Conservation (phyloP, 2,888 invertebrate genomes). For the Ochropleura plecta region DNA sequence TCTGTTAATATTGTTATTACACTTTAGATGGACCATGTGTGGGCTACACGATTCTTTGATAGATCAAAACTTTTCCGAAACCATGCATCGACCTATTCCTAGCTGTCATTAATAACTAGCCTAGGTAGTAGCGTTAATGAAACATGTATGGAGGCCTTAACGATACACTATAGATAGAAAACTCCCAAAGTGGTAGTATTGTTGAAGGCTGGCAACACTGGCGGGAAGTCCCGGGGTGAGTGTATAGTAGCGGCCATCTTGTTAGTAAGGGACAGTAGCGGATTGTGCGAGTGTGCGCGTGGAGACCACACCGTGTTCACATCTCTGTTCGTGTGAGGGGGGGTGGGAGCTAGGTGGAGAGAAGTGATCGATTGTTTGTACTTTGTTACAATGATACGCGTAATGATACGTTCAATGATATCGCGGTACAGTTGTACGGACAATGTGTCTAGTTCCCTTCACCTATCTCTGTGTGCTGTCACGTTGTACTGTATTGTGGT, state of each 20-base stretch:
- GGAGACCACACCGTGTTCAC: constrained; percentile 88
- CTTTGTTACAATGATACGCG: constrained; percentile 20
- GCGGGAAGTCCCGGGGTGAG: constrained; percentile 61
- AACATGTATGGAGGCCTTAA: constrained; percentile 81
- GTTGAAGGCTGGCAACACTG: constrained; percentile 59
- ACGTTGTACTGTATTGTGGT: constrained; percentile 57
- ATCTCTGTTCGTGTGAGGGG: constrained; percentile 69
- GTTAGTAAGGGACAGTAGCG: constrained; percentile 88
- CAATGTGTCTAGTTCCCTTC: constrained; percentile 67
- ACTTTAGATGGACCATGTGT: constrained; percentile 76
- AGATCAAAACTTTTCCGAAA: constrained; percentile 71
- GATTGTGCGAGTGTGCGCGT: constrained; percentile 88
- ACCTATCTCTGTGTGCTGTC: constrained; percentile 68
- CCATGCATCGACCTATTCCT: constrained; percentile 86
- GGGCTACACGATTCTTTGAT: constrained; percentile 60
- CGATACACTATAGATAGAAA: constrained; percentile 75
- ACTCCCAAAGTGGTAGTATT: constrained; percentile 50
- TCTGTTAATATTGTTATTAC: constrained; percentile 85
- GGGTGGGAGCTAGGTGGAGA: constrained; percentile 70
- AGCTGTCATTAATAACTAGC: constrained; percentile 84
- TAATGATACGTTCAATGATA: constrained; percentile 23
- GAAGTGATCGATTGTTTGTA: constrained; percentile 44
- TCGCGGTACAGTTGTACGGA: constrained; percentile 18
- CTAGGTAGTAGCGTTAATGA: constrained; percentile 87
- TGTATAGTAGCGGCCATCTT: constrained; percentile 82